Evolutionary conservation across 2,797 vertebrate genomes (phyloP).

Genomic region (Orestias chungarensis): DNA sequence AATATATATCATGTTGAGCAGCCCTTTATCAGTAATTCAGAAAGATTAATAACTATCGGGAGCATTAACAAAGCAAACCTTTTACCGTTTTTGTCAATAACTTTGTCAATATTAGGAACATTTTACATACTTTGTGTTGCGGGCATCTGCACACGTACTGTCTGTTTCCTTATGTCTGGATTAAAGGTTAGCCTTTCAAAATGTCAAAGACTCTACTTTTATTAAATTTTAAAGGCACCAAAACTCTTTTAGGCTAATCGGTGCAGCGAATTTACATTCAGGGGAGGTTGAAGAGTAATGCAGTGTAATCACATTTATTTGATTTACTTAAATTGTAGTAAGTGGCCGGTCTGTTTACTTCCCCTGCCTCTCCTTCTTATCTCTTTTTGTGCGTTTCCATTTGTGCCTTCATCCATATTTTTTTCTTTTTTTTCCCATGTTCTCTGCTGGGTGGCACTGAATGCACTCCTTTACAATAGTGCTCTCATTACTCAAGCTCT

Average conservation of each 20-base stretch:
- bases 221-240: conserved; percentile 39
- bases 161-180: conserved; percentile 33
- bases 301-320: conserved; percentile 64
- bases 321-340: conserved; percentile 60
- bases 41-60: background rate
- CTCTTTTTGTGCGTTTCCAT: conserved; percentile 6
- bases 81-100: conserved; percentile 10
- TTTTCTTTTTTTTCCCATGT: background rate
- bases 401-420: conserved; percentile 1
- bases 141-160: background rate
- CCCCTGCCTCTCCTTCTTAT: conserved; percentile 10
- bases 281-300: conserved; percentile 45
- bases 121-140: background rate
- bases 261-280: conserved; percentile 46
- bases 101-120: conserved; percentile 1
- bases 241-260: conserved; percentile 55
- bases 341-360: conserved; percentile 34
- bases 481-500: conserved; percentile 78
- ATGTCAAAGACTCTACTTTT: conserved; percentile 26
- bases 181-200: conserved; percentile 43
- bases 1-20: background rate
- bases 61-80: background rate
- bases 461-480: conserved; percentile 29
- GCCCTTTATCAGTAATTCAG: background rate
- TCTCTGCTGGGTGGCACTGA: conserved; percentile 42